Evolutionary conservation across 2,888 invertebrate genomes (phyloP), one percentile per base, ranked within the genome.

Genomic region (Noctua janthe): DNA sequence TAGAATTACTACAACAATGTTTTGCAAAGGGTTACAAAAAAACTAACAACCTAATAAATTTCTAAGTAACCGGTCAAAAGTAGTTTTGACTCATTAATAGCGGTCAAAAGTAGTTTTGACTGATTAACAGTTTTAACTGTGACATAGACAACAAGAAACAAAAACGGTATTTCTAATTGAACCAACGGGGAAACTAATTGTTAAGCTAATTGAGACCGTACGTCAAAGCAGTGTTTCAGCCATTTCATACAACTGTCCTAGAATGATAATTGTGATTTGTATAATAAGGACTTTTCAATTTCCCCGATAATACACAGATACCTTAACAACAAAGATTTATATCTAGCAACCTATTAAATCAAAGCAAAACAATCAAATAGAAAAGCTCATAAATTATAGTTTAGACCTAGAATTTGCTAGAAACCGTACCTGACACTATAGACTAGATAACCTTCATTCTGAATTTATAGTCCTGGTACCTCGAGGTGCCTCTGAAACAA

Each of bases 381-480:
- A 35, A 69, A 67, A 20, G 17, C 11, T 23, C 2, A 35, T 39
- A 75, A 67, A 75, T 75, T 82, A 8, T 35, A 47, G n/a, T 51
- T 62, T 13, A 64, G 75, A 64, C 23, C 29, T 35, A 51, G 62
- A 67, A 74, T 74, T 71, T 51, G 47, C 35, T 70, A 35, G 71
- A 66, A 51, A 49, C n/a, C n/a, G 66, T 59, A 15, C 62, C 64
- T 29, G 64, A n/a, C 54, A 35, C 59, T 62, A 62, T 56, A 72
- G 70, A 74, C 67, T 17, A 82, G 15, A 71, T 43, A 72, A 71
- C 67, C 74, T 85, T 82, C 62, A 82, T 83, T 80, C 69, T 43
- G n/a, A 76, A 84, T 89, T 83, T 84, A 89, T 83, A 62, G 73
- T 67, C 49, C 47, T 69, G 62, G 56, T 56, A 39, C 15, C 17